Evolutionary conservation across 1,140 invertebrate genomes (phyloP).

Genomic region (Caenorhabditis brenneri): DNA sequence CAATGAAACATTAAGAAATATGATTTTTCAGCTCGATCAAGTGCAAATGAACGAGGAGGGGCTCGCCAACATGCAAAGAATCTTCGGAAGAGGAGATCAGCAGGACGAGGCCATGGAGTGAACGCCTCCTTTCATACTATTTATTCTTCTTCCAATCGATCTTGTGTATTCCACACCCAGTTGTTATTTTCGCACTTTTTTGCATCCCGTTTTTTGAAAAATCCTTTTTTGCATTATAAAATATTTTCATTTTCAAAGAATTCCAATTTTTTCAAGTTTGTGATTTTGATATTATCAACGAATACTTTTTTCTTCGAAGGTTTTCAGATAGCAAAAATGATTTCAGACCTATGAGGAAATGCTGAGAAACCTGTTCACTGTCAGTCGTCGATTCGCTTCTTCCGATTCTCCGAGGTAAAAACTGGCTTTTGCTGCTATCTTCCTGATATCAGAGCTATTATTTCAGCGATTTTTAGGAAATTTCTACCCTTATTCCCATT

Average conservation of each 20-base stretch:
- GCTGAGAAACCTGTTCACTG: conserved; percentile 5
- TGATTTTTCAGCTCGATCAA: background rate
- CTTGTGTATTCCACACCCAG: background rate
- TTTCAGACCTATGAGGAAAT: conserved; percentile 25
- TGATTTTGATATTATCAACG: background rate
- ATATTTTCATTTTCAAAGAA: too few species aligned
- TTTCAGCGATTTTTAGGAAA: too few species aligned
- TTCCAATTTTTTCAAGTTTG: background rate
- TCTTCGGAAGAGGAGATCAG: conserved; percentile 2
- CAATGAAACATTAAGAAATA: background rate
- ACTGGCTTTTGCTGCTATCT: too few species aligned
- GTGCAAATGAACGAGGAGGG: conserved; percentile 13
- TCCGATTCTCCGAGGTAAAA: conserved; percentile 14
- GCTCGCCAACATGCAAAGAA: conserved; percentile 4
- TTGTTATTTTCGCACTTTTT: background rate
- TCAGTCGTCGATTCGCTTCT: conserved; percentile 2
- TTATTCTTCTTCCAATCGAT: background rate
- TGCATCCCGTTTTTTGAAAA: background rate
- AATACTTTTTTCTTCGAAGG: background rate
- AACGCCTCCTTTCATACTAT: background rate
- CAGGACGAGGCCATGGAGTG: conserved; percentile 13
- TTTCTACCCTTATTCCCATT: too few species aligned
- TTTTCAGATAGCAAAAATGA: background rate
- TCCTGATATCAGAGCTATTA: background rate
- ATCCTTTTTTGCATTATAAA: background rate